These are phyloP conservation scores for Caenorhabditis auriculariae DNA, from an alignment of 2,888 invertebrate species.

Conservation along the genomic window DNA sequence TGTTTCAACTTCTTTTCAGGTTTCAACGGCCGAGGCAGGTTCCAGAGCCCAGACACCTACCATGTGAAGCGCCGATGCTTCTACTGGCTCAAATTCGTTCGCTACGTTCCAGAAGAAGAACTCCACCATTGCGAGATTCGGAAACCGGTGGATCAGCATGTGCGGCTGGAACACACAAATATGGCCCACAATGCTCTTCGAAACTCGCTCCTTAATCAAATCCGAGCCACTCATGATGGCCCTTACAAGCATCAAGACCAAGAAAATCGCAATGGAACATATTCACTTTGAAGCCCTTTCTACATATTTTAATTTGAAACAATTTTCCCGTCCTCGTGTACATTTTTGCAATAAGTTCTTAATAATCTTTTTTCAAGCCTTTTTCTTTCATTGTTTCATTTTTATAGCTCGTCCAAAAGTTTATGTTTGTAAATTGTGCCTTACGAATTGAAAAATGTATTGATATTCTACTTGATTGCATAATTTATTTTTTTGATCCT, in stretches of 20 bases:
- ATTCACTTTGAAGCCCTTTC: too few species aligned
- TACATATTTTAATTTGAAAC: not conserved
- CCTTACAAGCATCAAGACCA: conserved; percentile 2
- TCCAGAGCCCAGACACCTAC: conserved; percentile 29
- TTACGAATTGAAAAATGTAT: not conserved
- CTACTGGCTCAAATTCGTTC: conserved; percentile 32
- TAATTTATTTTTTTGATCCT: too few species aligned
- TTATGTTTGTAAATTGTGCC: not conserved
- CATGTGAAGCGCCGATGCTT: conserved; percentile 22
- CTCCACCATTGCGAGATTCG: conserved; percentile 11
- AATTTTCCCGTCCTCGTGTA: not conserved
- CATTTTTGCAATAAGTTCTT: not conserved
- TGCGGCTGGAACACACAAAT: too few species aligned
- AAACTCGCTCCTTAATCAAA: conserved; percentile 2
- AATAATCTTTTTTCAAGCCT: too few species aligned
- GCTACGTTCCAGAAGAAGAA: conserved; percentile 27
- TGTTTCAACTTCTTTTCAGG: conserved; percentile 19
- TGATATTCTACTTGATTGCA: not conserved
- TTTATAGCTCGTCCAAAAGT: too few species aligned
- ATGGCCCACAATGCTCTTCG: conserved; percentile 1
- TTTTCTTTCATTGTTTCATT: too few species aligned
- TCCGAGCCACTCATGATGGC: conserved; percentile 6
- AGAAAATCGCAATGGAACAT: too few species aligned
- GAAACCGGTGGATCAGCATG: too few species aligned
- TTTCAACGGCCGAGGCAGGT: conserved; percentile 33